Evolutionary conservation across 1,140 invertebrate species (phyloP).

Genomic region (Magallana gigas): DNA sequence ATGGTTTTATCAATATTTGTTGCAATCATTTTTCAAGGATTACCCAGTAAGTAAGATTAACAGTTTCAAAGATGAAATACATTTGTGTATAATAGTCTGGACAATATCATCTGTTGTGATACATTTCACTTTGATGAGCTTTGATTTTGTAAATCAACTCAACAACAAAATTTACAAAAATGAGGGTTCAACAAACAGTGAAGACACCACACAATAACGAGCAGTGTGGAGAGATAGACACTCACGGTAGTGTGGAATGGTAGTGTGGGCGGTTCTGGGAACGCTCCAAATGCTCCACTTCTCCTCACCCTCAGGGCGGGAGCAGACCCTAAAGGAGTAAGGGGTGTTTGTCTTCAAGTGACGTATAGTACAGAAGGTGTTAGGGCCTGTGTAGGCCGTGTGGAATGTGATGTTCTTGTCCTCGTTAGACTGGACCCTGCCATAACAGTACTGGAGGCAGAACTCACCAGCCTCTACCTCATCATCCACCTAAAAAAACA

Average conservation of each 20-base stretch:
- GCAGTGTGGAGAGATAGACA: neutral
- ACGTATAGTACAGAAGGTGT: slow-evolving; percentile 67
- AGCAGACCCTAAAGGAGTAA: slow-evolving; percentile 74
- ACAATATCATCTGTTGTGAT: too few species aligned
- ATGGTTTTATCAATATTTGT: too few species aligned
- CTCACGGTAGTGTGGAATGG: slow-evolving; percentile 74
- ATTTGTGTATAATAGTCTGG: too few species aligned
- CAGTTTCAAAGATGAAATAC: too few species aligned
- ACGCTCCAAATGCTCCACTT: slow-evolving; percentile 74
- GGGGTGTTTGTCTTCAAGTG: slow-evolving; percentile 66
- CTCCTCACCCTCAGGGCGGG: slow-evolving; percentile 63
- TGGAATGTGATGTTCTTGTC: slow-evolving; percentile 65
- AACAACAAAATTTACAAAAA: too few species aligned
- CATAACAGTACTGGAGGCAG: slow-evolving; percentile 72
- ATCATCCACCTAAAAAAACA: slow-evolving; percentile 64
- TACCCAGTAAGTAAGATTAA: too few species aligned
- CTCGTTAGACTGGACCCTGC: slow-evolving; percentile 62
- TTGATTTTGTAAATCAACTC: too few species aligned
- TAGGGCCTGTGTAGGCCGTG: slow-evolving; percentile 69
- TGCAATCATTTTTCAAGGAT: too few species aligned
- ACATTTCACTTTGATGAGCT: too few species aligned
- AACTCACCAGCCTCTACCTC: slow-evolving; percentile 72
- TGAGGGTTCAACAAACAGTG: too few species aligned
- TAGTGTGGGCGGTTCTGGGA: slow-evolving; percentile 66
- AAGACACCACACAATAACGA: too few species aligned